A percentile compares a stretch with the other conserved stretches of the same genome.
phyloP scores from a whole-genome alignment of 2,888 invertebrate genomes.

The Volucella zonaria region DNA sequence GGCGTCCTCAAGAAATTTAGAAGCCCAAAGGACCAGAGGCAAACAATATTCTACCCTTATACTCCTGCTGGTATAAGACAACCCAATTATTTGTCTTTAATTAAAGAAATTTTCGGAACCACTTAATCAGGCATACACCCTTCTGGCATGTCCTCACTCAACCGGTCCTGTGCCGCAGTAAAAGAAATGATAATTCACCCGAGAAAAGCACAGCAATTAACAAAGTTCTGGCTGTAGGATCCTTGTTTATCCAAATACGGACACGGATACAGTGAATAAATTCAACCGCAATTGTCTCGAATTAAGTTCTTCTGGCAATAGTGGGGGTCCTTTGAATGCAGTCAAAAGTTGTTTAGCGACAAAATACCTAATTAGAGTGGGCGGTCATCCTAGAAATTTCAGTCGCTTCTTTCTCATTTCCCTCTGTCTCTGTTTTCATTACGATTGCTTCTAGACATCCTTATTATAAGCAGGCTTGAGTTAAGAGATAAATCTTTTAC shows the following conservation, averaged over 20 bases:
- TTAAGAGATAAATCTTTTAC: background rate
- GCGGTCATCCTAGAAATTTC: background rate
- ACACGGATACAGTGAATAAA: background rate
- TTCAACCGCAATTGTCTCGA: slow-evolving; percentile 45
- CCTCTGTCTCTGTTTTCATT: slow-evolving; percentile 32
- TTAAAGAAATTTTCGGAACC: slow-evolving; percentile 24
- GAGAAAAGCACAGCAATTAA: slow-evolving; percentile 2
- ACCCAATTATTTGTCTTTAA: slow-evolving; percentile 25
- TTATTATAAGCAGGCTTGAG: background rate
- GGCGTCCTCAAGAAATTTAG: background rate
- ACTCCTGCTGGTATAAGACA: background rate
- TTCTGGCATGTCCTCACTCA: background rate
- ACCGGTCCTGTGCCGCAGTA: background rate
- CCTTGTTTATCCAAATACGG: slow-evolving; percentile 2
- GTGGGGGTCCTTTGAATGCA: slow-evolving; percentile 14
- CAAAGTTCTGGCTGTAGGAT: background rate
- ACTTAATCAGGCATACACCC: slow-evolving; percentile 4
- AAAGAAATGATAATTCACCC: background rate
- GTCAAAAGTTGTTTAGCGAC: slow-evolving; percentile 7
- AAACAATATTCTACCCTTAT: background rate
- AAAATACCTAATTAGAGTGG: slow-evolving; percentile 23
- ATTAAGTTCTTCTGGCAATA: slow-evolving; percentile 13
- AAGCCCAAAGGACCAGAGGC: background rate
- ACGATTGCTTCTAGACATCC: background rate
- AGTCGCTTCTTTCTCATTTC: slow-evolving; percentile 17